These are phyloP conservation scores for Andrena hattorfiana DNA, from an alignment of 2,888 invertebrate species.

Conservation along the genomic window DNA sequence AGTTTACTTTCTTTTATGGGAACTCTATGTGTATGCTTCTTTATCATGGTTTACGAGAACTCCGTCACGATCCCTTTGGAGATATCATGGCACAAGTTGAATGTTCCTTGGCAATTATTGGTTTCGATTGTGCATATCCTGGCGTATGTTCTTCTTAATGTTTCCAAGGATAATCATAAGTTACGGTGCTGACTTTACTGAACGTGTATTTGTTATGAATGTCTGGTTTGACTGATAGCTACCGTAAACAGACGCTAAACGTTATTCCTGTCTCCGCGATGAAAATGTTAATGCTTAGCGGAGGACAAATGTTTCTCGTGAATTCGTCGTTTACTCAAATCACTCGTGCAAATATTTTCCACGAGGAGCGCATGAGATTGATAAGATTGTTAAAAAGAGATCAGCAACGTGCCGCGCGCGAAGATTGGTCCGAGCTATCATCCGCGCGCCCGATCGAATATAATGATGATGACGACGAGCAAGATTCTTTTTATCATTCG, in stretches of 20 bases:
- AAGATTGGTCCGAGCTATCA: conserved; percentile 14
- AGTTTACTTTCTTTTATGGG: conserved; percentile 25
- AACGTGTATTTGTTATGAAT: conserved; percentile 14
- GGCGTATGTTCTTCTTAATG: conserved; percentile 11
- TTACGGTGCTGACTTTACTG: conserved; percentile 19
- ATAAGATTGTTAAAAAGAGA: conserved; percentile 21
- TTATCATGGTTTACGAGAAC: conserved; percentile 25
- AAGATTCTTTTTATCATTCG: conserved; percentile 42
- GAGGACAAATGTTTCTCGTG: not conserved
- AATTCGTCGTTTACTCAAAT: not conserved
- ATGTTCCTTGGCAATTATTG: conserved; percentile 18
- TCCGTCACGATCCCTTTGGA: conserved; percentile 10
- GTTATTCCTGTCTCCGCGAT: conserved; percentile 14
- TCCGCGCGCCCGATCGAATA: conserved; percentile 40
- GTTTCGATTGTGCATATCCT: conserved; percentile 28
- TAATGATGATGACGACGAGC: conserved; percentile 50
- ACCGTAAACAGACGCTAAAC: conserved; percentile 17
- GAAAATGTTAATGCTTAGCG: conserved; percentile 23
- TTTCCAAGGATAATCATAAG: conserved; percentile 20
- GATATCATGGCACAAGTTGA: conserved; percentile 6
- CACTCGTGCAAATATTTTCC: not conserved
- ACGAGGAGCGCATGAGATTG: not conserved
- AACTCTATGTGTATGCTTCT: conserved; percentile 33
- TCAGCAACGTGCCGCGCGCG: not conserved
- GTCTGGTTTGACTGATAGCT: not conserved